Percentiles rank a stretch among this genome's conserved stretches.
phyloP scores from a whole-genome alignment of 2,888 invertebrate genomes.

The Mactromeris polynyma region DNA sequence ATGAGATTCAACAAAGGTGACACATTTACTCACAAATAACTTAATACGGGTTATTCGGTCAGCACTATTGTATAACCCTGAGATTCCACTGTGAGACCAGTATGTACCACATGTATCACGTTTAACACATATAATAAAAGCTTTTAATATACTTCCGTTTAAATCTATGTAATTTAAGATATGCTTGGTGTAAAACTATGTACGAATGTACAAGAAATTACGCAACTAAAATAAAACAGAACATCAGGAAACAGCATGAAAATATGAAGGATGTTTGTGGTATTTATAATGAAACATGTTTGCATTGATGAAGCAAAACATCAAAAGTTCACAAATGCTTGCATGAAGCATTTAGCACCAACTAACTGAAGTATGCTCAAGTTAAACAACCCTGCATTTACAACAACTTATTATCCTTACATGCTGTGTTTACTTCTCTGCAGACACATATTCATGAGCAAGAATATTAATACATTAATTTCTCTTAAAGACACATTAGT shows the following conservation, averaged over 20 bases:
- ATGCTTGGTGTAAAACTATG: no score
- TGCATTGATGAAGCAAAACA: background rate
- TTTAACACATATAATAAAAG: background rate
- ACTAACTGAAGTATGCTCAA: background rate
- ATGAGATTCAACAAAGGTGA: background rate
- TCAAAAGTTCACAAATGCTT: background rate
- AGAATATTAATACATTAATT: no score
- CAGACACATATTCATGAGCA: no score
- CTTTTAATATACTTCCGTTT: background rate
- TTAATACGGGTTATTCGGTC: background rate
- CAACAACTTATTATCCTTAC: no score
- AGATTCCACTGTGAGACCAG: background rate
- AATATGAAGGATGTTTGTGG: background rate
- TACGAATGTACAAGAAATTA: no score
- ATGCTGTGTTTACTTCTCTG: no score
- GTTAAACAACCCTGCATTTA: background rate
- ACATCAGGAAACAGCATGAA: background rate
- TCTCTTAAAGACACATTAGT: no score
- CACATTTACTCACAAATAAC: background rate
- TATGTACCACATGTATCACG: background rate
- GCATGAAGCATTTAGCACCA: background rate
- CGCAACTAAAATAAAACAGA: no score
- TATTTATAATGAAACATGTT: conserved; percentile 1
- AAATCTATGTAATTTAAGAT: background rate
- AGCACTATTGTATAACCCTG: background rate